Percentiles rank a stretch among this genome's conserved stretches.
Evolutionary conservation across 1,140 invertebrate species (phyloP).

Genomic region (Papilio xuthus): DNA sequence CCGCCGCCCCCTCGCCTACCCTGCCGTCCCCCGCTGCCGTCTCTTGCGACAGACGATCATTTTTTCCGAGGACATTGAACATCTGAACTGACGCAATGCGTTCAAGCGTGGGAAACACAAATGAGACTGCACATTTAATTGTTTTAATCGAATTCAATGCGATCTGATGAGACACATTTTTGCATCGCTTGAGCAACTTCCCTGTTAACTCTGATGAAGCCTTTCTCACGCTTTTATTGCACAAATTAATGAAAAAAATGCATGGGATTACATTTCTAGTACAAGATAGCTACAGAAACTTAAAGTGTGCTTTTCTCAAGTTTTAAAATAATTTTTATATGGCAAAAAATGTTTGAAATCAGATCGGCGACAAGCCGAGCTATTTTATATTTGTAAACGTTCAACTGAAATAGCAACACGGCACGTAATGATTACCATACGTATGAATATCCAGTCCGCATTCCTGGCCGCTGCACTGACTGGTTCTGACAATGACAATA

Average conservation of each 20-base stretch:
- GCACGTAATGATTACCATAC: not conserved
- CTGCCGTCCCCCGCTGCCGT: not conserved
- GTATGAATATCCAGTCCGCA: slow-evolving; percentile 5
- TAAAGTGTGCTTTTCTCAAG: too few species aligned
- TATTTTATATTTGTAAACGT: not conserved
- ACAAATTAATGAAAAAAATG: not conserved
- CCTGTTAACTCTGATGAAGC: not conserved
- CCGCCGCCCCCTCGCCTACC: not conserved
- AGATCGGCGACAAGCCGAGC: not conserved
- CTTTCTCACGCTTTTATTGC: not conserved
- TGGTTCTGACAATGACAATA: slow-evolving; percentile 17
- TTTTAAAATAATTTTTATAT: not conserved
- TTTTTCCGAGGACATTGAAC: slow-evolving; percentile 34
- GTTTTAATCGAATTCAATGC: slow-evolving; percentile 16
- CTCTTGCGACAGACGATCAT: slow-evolving; percentile 33
- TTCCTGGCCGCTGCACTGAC: slow-evolving; percentile 3
- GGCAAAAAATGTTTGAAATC: too few species aligned
- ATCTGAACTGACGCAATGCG: slow-evolving; percentile 26
- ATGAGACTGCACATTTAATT: slow-evolving; percentile 29
- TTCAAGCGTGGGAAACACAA: slow-evolving; percentile 27
- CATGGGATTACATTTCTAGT: not conserved
- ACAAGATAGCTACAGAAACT: too few species aligned
- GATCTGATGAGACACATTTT: not conserved
- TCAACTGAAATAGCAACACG: not conserved
- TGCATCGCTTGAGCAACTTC: slow-evolving; percentile 16